phyloP scores from a whole-genome alignment of 2,888 invertebrate genomes.

The Callyntrura sp. region DNA sequence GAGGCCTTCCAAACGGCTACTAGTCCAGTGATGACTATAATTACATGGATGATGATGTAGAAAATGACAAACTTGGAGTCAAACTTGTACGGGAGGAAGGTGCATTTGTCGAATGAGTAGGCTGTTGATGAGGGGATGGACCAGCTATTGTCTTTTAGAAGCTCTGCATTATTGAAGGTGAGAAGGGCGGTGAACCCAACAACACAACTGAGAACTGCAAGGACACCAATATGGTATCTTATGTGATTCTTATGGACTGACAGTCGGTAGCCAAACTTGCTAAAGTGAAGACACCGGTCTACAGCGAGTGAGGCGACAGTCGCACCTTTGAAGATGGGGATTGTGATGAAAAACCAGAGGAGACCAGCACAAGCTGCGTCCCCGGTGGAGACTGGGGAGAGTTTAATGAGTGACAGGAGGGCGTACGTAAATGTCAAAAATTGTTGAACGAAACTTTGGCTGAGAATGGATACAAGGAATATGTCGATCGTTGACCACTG shows the following conservation, averaged over 20 bases:
- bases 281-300: slow-evolving; percentile 79
- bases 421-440: slow-evolving; percentile 81
- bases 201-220: slow-evolving; percentile 78
- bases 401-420: slow-evolving; percentile 78
- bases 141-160: slow-evolving; percentile 77
- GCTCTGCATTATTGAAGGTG: slow-evolving; percentile 79
- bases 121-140: slow-evolving; percentile 58
- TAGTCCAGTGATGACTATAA: slow-evolving; percentile 78
- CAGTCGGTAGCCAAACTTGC: slow-evolving; percentile 79
- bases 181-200: slow-evolving; percentile 81
- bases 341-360: slow-evolving; percentile 81
- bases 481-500: slow-evolving; percentile 81
- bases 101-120: slow-evolving; percentile 82
- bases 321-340: slow-evolving; percentile 80
- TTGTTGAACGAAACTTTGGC: slow-evolving; percentile 80
- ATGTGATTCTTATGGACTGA: slow-evolving; percentile 80
- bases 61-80: slow-evolving; percentile 81
- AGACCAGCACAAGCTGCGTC: slow-evolving; percentile 81
- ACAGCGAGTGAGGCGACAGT: slow-evolving; percentile 80
- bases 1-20: slow-evolving; percentile 78
- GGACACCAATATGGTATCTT: slow-evolving; percentile 78
- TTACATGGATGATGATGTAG: slow-evolving; percentile 79
- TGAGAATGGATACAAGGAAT: slow-evolving; percentile 80
- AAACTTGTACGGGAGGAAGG: slow-evolving; percentile 81
- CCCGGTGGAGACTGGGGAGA: slow-evolving; percentile 77